A percentile compares a stretch with the other conserved stretches of the same genome.
phyloP scores from a whole-genome alignment of 2,113 vertebrate genomes.

The Amphilophus citrinellus region DNA sequence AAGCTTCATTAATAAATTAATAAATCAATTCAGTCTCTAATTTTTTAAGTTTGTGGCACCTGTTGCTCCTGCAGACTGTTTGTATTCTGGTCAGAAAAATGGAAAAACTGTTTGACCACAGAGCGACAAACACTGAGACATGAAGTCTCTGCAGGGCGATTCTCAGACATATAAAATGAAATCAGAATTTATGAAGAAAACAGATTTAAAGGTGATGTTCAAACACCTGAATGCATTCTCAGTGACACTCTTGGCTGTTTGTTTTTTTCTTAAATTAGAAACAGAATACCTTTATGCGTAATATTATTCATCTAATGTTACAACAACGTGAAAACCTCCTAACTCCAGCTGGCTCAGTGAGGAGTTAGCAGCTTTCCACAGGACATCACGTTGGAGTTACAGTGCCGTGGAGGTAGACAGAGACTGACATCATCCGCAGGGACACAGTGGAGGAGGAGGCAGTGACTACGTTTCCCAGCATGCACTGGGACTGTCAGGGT shows the following conservation, averaged over 20 bases:
- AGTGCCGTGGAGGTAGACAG: slow-evolving; percentile 42
- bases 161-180: no score
- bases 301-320: background rate
- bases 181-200: no score
- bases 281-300: background rate
- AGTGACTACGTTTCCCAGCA: slow-evolving; percentile 52
- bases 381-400: slow-evolving; percentile 26
- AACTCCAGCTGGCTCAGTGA: background rate
- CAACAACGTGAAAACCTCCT: background rate
- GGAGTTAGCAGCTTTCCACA: slow-evolving; percentile 28
- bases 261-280: background rate
- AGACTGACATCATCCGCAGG: slow-evolving; percentile 55
- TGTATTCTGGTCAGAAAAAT: no score
- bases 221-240: background rate
- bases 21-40: no score
- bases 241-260: background rate
- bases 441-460: slow-evolving; percentile 40
- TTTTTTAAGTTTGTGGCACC: no score
- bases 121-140: no score
- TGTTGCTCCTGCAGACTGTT: no score
- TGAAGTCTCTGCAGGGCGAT: background rate
- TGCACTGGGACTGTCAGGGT: slow-evolving; percentile 24
- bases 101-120: no score
- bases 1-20: no score
- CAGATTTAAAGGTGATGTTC: no score